Evolutionary conservation across 2,888 invertebrate species (phyloP).

Genomic region (Griposia aprilina): DNA sequence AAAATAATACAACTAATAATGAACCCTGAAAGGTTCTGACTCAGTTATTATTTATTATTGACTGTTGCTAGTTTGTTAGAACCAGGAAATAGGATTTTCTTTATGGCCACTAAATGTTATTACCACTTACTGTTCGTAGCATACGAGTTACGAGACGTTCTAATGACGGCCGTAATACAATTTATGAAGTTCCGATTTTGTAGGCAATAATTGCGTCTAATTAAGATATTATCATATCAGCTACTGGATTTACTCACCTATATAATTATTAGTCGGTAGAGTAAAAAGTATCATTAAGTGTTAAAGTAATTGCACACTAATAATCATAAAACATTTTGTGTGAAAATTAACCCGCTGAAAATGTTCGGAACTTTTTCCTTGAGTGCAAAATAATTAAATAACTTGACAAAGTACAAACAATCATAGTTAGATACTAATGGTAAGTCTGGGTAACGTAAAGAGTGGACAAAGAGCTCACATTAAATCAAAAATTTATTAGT

Average conservation of each 20-base stretch:
- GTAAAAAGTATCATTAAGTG: neutral
- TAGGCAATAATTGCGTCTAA: slow-evolving; percentile 5
- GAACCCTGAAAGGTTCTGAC: neutral
- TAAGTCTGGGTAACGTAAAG: neutral
- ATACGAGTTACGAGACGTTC: neutral
- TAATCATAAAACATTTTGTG: neutral
- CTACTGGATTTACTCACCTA: neutral
- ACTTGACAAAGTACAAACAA: neutral
- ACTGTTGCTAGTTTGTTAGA: neutral
- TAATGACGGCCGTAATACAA: neutral
- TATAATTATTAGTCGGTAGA: neutral
- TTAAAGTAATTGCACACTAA: neutral
- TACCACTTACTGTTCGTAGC: neutral
- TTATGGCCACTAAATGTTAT: slow-evolving; percentile 23
- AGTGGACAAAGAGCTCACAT: neutral
- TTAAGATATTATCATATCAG: neutral
- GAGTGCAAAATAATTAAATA: neutral
- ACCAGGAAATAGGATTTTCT: slow-evolving; percentile 16
- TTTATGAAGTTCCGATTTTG: neutral
- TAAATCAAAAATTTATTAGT: neutral
- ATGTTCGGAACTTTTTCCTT: neutral
- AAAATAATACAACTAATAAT: neutral
- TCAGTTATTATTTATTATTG: neutral
- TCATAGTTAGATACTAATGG: too few species aligned
- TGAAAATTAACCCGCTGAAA: neutral